Evolutionary conservation across 2,113 vertebrate genomes (phyloP), one percentile per base, ranked within the genome.

Genomic region (Xerus inauris): DNA sequence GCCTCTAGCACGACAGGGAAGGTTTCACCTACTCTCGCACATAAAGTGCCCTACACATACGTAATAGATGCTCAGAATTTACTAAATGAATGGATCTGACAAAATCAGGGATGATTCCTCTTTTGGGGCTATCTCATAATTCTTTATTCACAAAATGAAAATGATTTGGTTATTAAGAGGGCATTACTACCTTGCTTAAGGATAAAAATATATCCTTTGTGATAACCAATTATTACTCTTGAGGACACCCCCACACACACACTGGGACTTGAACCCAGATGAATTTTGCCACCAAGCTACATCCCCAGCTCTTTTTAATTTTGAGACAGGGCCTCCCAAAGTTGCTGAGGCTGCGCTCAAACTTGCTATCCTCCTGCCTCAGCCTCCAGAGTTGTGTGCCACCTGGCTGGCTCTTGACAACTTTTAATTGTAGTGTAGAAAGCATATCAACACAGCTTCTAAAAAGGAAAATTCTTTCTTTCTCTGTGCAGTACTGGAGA

Each of bases 101-200:
- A 73, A 89, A 93, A 54, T 51, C 28, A 92, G 30, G 35, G 30
- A 65, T n/a, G 20, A 76, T 54, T 57, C 3, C 32, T 94, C 3
- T 94, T 93, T 94, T 20, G 19, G 42, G 54, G 22, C 26, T 85
- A 88, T 71, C 26, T 96, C 12, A 32, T 72, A 86, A 89, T 69
- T 79, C 13, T 72, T 86, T 82, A 82, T 57, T 72, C 13, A 82
- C 57, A 92, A 45, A 83, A 67, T 35, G 45, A 89, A 89, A 62
- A 69, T 71, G 35, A 76, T 45, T 45, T 73, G 10, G 4, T 5
- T 77, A 57, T 92, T 62, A 82, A 71, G 38, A 91, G 14, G 62
- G 8, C 38, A 89, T 87, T 79, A 86, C 28, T 59, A n/a, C 16
- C 17, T 77, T 94, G 62, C 65, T 89, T 94, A n/a, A 84, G 38